Evolutionary conservation across 2,888 invertebrate genomes (phyloP).

Genomic region (Copidosoma aretas): DNA sequence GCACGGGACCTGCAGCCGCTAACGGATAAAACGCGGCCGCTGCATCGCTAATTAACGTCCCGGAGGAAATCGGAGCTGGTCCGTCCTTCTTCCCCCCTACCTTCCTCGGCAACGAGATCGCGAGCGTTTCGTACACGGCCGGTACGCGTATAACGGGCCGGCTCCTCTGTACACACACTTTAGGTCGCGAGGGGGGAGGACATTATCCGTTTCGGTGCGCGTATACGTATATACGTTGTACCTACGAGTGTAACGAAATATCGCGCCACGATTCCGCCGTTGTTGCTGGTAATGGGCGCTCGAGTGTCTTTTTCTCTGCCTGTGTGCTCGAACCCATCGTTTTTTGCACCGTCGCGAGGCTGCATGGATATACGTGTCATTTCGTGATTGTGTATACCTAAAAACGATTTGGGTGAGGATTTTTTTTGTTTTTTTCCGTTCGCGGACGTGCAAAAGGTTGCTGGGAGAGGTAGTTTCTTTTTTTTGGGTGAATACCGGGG

Average conservation of each 20-base stretch:
- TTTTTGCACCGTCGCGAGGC: too few relatives aligned
- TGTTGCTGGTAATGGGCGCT: not conserved
- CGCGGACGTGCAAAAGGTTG: too few relatives aligned
- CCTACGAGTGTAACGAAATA: conserved; percentile 57
- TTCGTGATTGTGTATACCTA: too few relatives aligned
- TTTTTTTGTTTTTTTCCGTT: too few relatives aligned
- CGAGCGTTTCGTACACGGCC: not conserved
- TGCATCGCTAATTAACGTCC: conserved; percentile 37
- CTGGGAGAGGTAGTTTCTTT: too few relatives aligned
- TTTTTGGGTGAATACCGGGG: too few relatives aligned
- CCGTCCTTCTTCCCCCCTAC: not conserved
- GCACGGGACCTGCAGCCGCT: not conserved
- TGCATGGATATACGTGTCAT: too few relatives aligned
- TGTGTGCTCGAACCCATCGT: too few relatives aligned
- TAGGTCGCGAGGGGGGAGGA: not conserved
- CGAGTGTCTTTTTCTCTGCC: not conserved
- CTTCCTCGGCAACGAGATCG: conserved; percentile 5
- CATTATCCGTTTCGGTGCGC: conserved; percentile 47
- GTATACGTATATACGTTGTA: too few relatives aligned
- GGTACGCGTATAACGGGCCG: not conserved
- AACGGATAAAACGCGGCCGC: conserved; percentile 1
- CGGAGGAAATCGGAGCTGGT: conserved; percentile 34
- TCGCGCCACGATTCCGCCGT: conserved; percentile 11
- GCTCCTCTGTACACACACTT: not conserved
- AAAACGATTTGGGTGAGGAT: too few relatives aligned